Conservation (phyloP, 2,797 vertebrate species). For the Leptoclinus maculatus region DNA sequence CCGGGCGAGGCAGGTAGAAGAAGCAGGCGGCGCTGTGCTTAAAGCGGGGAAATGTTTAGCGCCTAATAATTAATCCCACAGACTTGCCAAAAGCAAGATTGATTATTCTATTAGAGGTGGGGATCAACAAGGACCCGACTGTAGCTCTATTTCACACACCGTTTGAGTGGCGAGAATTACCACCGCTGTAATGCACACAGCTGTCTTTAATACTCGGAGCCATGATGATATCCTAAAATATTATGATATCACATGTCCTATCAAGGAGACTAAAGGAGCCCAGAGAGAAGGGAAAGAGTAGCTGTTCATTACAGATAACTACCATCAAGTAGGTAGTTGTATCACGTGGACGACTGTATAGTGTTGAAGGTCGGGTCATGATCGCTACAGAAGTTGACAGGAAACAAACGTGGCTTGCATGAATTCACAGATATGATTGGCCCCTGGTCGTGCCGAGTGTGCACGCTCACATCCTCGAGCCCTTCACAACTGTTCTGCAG, state of each 20-base stretch:
- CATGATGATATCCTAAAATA: conserved; percentile 10
- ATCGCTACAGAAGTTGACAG: no score
- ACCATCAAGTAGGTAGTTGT: background rate
- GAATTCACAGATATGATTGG: background rate
- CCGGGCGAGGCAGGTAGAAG: conserved; percentile 18
- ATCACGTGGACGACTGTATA: background rate
- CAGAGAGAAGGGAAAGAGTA: background rate
- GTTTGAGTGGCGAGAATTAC: conserved; percentile 71
- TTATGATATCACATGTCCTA: background rate
- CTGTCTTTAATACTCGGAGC: conserved; percentile 11
- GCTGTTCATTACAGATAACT: background rate
- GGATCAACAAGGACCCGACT: conserved; percentile 74
- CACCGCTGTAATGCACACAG: conserved; percentile 3
- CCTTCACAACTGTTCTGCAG: conserved; percentile 31
- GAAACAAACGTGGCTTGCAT: background rate
- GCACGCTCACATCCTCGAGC: conserved; percentile 17
- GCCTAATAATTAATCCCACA: conserved; percentile 73
- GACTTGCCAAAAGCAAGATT: conserved; percentile 76
- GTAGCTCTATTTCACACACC: conserved; percentile 73
- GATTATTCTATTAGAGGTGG: conserved; percentile 79
- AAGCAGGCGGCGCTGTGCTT: conserved; percentile 15
- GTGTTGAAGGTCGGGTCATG: background rate
- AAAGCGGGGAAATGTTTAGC: conserved; percentile 62
- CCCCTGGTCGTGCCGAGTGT: background rate
- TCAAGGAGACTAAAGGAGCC: background rate